Conservation (phyloP, 2,888 invertebrate genomes). For the Eupithecia exiguata region DNA sequence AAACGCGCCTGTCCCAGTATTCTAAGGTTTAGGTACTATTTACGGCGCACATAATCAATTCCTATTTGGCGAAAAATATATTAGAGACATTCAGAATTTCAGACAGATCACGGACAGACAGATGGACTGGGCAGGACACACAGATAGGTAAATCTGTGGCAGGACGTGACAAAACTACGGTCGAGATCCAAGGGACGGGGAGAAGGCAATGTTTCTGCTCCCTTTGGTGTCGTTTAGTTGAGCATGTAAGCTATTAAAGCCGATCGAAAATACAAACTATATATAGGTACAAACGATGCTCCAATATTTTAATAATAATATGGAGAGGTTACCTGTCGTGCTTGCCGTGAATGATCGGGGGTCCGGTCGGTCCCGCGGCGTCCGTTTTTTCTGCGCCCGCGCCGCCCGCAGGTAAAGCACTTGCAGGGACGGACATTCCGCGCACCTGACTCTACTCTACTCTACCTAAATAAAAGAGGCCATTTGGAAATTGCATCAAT, state of each 20-base stretch:
- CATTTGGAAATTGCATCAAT: slow-evolving; percentile 9
- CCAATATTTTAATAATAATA: not conserved
- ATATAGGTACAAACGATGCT: not conserved
- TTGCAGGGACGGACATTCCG: slow-evolving; percentile 24
- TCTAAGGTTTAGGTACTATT: no score
- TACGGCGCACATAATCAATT: no score
- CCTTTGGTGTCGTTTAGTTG: not conserved
- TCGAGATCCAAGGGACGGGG: no score
- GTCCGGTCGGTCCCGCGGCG: not conserved
- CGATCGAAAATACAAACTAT: no score
- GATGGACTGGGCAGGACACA: no score
- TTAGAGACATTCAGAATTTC: no score
- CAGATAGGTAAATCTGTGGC: no score
- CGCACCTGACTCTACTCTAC: slow-evolving; percentile 32
- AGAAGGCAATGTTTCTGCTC: not conserved
- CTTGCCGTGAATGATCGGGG: not conserved
- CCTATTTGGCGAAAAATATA: no score
- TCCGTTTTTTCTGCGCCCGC: slow-evolving; percentile 15
- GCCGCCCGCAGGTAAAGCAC: slow-evolving; percentile 21
- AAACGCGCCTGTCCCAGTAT: no score
- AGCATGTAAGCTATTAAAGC: not conserved
- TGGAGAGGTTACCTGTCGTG: not conserved
- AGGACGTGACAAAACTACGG: no score
- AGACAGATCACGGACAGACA: no score
- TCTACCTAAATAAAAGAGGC: slow-evolving; percentile 15